Percentiles rank a stretch among this genome's conserved stretches.
Conservation (phyloP, 2,113 vertebrate species). For the Calidris pygmaea region DNA sequence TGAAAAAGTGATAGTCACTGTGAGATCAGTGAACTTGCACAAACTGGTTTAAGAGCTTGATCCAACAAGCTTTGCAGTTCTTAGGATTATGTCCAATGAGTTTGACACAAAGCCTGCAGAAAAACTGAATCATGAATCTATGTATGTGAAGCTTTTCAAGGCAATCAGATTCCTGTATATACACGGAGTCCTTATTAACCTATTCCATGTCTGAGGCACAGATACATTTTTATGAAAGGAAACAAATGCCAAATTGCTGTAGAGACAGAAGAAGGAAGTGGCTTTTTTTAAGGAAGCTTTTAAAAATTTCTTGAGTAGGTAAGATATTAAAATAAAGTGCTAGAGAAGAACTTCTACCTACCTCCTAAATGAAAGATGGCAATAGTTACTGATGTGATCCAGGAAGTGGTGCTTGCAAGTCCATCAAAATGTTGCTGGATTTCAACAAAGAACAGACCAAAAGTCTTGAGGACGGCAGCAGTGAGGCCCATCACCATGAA, state of each 20-base stretch:
- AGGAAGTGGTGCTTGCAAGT: slow-evolving; percentile 77
- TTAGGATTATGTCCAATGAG: background rate
- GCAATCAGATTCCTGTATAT: background rate
- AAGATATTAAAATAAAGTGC: background rate
- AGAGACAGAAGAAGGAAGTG: background rate
- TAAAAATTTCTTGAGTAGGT: background rate
- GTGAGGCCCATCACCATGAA: slow-evolving; percentile 79
- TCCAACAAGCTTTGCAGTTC: background rate
- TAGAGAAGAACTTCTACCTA: slow-evolving; percentile 11
- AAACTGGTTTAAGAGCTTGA: background rate
- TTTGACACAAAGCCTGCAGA: background rate
- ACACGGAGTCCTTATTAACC: background rate
- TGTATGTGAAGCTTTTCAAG: background rate
- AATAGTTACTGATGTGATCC: slow-evolving; percentile 77
- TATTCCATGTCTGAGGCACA: background rate
- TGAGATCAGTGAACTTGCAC: background rate
- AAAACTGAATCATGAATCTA: background rate
- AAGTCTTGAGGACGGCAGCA: slow-evolving; percentile 74
- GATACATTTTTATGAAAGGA: background rate
- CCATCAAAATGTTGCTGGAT: slow-evolving; percentile 76
- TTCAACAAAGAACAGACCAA: slow-evolving; percentile 81
- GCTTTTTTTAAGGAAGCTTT: background rate
- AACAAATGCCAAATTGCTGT: background rate
- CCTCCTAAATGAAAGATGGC: slow-evolving; percentile 78
- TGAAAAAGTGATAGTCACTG: background rate